Conservation (phyloP, 2,113 vertebrate species). For the Cathartes aura region DNA sequence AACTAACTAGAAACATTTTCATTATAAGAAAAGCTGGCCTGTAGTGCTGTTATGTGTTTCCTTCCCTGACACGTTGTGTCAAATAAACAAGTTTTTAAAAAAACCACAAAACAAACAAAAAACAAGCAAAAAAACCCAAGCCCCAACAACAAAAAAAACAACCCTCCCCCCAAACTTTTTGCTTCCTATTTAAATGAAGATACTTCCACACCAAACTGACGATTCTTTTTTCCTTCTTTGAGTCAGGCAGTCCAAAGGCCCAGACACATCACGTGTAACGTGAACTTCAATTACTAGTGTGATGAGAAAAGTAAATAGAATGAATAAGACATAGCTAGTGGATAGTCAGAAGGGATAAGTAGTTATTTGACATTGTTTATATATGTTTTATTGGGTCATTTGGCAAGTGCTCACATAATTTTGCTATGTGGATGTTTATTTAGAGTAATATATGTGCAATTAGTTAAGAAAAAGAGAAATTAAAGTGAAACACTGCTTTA, state of each 20-base stretch:
- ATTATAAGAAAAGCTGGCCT: background rate
- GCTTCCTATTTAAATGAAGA: background rate
- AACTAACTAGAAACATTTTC: background rate
- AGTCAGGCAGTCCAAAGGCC: background rate
- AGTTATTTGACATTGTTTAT: background rate
- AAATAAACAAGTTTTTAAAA: background rate
- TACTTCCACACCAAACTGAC: background rate
- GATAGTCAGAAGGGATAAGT: background rate
- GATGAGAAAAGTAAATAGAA: background rate
- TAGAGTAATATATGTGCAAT: background rate
- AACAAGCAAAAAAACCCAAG: rapidly evolving
- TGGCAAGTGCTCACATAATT: background rate
- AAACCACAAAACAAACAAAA: background rate
- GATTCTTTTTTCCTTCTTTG: background rate
- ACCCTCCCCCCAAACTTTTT: rapidly evolving
- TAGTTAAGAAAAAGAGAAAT: background rate
- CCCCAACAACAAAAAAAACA: background rate
- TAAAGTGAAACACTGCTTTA: background rate
- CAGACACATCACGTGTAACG: background rate
- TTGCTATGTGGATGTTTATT: background rate
- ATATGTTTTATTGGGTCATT: background rate
- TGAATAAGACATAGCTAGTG: background rate
- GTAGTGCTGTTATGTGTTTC: background rate
- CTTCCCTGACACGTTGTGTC: background rate
- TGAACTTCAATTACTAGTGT: background rate